These are phyloP conservation scores for Serinus canaria DNA, from an alignment of 2,113 vertebrate genomes.

Conservation along the genomic window DNA sequence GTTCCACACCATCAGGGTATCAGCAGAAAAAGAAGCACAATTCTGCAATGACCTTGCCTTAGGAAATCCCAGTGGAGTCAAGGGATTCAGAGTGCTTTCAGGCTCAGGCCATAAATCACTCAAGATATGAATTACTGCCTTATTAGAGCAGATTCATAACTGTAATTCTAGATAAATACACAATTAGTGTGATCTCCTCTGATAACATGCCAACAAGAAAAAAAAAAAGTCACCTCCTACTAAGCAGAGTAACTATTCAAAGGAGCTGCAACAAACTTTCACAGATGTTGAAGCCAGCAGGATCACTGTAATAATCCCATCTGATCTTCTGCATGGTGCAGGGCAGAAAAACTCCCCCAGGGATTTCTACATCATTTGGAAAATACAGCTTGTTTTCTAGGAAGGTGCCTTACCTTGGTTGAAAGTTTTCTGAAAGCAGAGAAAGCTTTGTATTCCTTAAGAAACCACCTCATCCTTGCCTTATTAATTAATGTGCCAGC, in stretches of 20 bases:
- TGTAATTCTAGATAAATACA: slow-evolving; percentile 48
- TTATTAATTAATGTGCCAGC: background rate
- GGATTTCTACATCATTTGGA: background rate
- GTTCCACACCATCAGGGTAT: background rate
- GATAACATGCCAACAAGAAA: background rate
- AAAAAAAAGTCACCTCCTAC: background rate
- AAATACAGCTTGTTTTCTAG: background rate
- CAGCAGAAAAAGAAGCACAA: background rate
- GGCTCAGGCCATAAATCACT: slow-evolving; percentile 28
- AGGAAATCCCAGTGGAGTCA: background rate
- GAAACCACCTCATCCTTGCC: rapidly evolving
- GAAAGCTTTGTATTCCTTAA: background rate
- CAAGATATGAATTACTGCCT: slow-evolving; percentile 40
- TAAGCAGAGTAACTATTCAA: background rate
- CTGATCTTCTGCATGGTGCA: background rate
- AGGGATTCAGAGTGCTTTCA: slow-evolving; percentile 15
- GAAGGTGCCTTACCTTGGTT: background rate
- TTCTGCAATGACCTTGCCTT: slow-evolving; percentile 13
- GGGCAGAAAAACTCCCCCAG: background rate
- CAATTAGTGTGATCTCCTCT: slow-evolving; percentile 46
- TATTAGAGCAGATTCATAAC: slow-evolving; percentile 53
- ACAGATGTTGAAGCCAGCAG: background rate
- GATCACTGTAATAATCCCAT: background rate
- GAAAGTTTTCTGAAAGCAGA: background rate
- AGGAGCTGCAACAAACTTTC: background rate